phyloP scores from a whole-genome alignment of 2,113 vertebrate species.

The Toxotes chatareus region DNA sequence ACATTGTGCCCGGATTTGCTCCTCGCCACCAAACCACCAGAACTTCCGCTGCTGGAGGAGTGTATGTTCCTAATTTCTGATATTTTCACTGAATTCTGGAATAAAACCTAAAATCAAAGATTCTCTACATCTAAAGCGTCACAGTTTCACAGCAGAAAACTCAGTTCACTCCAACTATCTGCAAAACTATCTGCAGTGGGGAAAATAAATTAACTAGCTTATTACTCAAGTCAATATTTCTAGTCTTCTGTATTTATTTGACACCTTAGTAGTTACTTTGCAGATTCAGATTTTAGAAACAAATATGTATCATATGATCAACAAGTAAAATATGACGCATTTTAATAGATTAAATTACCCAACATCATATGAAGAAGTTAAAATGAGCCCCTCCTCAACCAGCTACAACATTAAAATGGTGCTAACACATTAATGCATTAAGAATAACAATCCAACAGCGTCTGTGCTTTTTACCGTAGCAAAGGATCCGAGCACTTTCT shows the following conservation, averaged over 20 bases:
- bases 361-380: neutral
- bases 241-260: neutral
- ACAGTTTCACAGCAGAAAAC: neutral
- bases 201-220: too few relatives aligned
- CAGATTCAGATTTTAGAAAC: neutral
- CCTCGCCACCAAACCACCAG: constrained; percentile 55
- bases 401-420: neutral
- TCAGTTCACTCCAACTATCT: neutral
- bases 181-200: neutral
- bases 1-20: constrained; percentile 46
- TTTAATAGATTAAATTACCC: neutral
- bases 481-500: neutral
- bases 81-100: constrained; percentile 28
- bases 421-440: neutral
- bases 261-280: neutral
- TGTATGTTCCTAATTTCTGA: constrained; percentile 19
- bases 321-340: neutral
- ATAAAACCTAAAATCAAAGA: neutral
- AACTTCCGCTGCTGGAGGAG: constrained; percentile 38
- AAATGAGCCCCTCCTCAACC: neutral
- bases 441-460: neutral
- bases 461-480: neutral
- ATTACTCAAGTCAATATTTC: neutral
- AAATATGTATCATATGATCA: neutral
- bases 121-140: neutral